Conservation (phyloP, 2,113 vertebrate genomes). For the Columba janthina region DNA sequence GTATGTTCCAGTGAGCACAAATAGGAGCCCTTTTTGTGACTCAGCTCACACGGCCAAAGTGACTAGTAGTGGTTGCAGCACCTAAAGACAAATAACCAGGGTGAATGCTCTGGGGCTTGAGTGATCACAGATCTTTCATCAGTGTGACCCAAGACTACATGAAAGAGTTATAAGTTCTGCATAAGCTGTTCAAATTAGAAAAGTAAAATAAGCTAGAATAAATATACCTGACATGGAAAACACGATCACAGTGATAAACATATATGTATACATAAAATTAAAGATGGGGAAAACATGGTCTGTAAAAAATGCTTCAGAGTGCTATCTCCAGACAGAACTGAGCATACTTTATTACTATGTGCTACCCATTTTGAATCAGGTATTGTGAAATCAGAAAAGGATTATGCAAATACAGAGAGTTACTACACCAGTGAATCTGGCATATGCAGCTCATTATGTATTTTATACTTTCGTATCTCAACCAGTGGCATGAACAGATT, state of each 20-base stretch:
- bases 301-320: not conserved
- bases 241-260: not conserved
- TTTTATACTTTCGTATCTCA: not conserved
- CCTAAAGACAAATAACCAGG: constrained; percentile 16
- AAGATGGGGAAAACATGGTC: not conserved
- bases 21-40: not conserved
- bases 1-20: not conserved
- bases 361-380: not conserved
- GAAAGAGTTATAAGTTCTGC: not conserved
- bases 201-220: not conserved
- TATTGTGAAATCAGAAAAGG: not conserved
- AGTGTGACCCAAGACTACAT: not conserved
- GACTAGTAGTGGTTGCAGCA: not conserved
- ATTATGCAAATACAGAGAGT: not conserved
- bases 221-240: not conserved
- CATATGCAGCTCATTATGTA: not conserved
- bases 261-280: not conserved
- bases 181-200: not conserved
- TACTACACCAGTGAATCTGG: not conserved
- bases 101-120: not conserved
- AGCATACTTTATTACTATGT: not conserved
- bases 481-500: not conserved
- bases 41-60: constrained; percentile 18
- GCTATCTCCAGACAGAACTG: not conserved
- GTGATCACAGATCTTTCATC: not conserved